Evolutionary conservation across 2,113 vertebrate species (phyloP), one percentile per base, ranked within the genome.

Genomic region (Hemiprocne comata): DNA sequence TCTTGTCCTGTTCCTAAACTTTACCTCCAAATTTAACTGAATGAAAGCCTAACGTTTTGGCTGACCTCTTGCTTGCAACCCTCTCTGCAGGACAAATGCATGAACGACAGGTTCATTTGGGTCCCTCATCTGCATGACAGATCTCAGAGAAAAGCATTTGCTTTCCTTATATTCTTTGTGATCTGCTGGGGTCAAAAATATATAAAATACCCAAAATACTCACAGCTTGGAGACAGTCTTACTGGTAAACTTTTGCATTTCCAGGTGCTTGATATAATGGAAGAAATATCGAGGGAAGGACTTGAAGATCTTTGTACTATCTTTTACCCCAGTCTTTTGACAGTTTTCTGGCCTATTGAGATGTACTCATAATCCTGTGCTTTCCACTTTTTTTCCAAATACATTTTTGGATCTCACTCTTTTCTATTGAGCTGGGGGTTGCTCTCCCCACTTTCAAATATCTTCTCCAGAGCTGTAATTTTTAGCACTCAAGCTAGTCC

Each of bases 51-150:
- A 76, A 71, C 5, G 10, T 51, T 60, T 70, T 21, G 82, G 7
- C 1, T 53, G 18, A 36, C 28, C 6, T 85, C 31, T 72, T 82
- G 21, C 14, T 53, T 48, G 10, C 8, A 69, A 9, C 14, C 17
- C 40, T 21, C 4, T 84, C 21, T 77, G 21, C 23, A 48, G 25
- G 31, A 84, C 0, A 0, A 3, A 4, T 4, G 3, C 4, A 5
- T 24, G 7, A 23, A 38, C 11, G 13, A 62, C 14, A 54, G 11
- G 21, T n/a, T 75, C 6, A 4, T 42, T 16, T 10, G 8, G 1
- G 8, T 65, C 5, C 5, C 15, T 65, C 1, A 5, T 6, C 0
- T 7, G 5, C 10, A 9, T 50, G 28, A 80, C 15, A 58, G 7
- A 23, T 46, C 76, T 67, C 71, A 82, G 50, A 48, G 34, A 61